Percentiles rank a stretch among this genome's conserved stretches.
phyloP scores from a whole-genome alignment of 2,888 invertebrate genomes.

The Stegana nigrithorax region DNA sequence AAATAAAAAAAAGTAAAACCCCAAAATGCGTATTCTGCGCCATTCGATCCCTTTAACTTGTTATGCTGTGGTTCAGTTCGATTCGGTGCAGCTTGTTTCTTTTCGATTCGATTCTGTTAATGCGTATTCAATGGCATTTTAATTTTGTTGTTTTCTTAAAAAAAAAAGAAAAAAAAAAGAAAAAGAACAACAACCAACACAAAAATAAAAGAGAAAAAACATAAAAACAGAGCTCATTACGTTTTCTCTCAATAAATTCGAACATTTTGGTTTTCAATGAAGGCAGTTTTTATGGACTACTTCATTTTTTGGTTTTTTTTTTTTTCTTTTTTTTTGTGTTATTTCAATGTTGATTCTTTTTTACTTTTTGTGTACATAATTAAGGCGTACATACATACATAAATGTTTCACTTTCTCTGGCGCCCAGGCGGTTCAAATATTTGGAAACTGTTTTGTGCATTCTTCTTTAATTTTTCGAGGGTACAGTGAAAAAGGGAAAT shows the following conservation, averaged over 20 bases:
- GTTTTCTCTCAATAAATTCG: conserved; percentile 54
- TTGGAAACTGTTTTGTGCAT: conserved; percentile 30
- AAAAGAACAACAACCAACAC: no score
- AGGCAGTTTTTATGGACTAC: background rate
- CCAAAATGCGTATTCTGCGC: no score
- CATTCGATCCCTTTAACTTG: no score
- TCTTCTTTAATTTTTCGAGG: conserved; percentile 28
- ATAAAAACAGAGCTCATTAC: conserved; percentile 52
- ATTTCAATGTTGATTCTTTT: background rate
- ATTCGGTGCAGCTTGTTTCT: no score
- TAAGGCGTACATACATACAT: background rate
- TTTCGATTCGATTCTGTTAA: no score
- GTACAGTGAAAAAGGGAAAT: conserved; percentile 36
- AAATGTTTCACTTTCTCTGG: conserved; percentile 56
- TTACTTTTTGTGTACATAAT: background rate
- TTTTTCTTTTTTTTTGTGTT: conserved; percentile 1
- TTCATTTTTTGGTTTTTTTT: background rate
- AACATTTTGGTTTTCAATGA: background rate
- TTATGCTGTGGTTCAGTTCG: no score
- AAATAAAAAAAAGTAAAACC: no score
- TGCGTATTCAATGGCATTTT: conserved; percentile 9
- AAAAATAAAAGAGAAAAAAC: no score
- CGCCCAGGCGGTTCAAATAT: conserved; percentile 40
- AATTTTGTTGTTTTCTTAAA: conserved; percentile 35
- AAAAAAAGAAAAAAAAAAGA: no score